phyloP scores from a whole-genome alignment of 2,888 invertebrate species.

The Andrena dorsata region DNA sequence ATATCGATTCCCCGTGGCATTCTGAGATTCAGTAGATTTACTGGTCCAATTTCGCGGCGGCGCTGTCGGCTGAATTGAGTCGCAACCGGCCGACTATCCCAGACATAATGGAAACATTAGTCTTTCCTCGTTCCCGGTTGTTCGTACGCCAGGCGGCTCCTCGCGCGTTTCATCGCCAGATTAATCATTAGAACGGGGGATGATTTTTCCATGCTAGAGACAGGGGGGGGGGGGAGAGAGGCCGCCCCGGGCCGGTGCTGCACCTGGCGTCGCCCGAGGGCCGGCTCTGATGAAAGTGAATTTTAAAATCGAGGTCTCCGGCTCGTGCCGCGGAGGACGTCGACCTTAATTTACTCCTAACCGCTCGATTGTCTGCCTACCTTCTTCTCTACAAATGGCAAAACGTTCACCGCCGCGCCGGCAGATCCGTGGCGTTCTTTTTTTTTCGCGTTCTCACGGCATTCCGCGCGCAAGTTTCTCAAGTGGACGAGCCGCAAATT shows the following conservation, averaged over 20 bases:
- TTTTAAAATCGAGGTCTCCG: constrained; percentile 69
- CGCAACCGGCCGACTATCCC: background rate
- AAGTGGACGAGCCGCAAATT: constrained; percentile 47
- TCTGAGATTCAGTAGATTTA: background rate
- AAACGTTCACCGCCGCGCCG: constrained; percentile 40
- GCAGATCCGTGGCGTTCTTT: constrained; percentile 38
- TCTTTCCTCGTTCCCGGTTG: background rate
- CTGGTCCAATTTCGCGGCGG: constrained; percentile 29
- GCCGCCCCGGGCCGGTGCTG: constrained; percentile 34
- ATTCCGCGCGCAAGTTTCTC: constrained; percentile 40
- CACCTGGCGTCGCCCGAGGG: constrained; percentile 54
- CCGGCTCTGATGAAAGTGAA: constrained; percentile 67
- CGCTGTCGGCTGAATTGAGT: background rate
- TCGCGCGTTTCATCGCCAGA: constrained; percentile 1
- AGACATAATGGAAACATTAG: constrained; percentile 28
- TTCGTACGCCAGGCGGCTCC: background rate
- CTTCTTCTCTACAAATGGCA: constrained; percentile 59
- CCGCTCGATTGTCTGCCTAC: constrained; percentile 66
- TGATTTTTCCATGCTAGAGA: background rate
- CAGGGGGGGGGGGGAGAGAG: too few species aligned
- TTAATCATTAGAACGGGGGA: background rate
- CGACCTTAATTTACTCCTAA: constrained; percentile 66
- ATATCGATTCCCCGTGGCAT: constrained; percentile 29
- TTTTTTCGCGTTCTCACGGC: constrained; percentile 61
- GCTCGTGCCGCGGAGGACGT: constrained; percentile 61